phyloP scores from a whole-genome alignment of 2,113 vertebrate species.

The Scortum barcoo region DNA sequence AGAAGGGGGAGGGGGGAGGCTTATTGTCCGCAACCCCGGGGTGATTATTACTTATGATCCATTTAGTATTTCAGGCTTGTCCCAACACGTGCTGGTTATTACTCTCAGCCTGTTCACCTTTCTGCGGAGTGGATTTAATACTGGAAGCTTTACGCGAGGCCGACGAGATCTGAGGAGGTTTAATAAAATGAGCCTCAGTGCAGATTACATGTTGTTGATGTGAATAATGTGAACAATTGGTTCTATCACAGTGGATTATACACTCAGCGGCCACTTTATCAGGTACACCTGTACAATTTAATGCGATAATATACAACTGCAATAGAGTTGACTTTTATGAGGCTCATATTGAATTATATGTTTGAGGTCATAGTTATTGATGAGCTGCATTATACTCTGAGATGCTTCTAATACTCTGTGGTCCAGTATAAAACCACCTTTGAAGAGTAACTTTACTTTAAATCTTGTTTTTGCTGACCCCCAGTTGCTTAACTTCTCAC shows the following conservation, averaged over 20 bases:
- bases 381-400: background rate
- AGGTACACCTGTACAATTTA: background rate
- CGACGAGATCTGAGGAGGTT: background rate
- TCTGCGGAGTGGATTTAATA: background rate
- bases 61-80: slow-evolving; percentile 71
- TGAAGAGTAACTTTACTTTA: no score
- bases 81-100: slow-evolving; percentile 55
- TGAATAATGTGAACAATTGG: background rate
- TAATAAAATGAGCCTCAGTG: background rate
- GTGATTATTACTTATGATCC: slow-evolving; percentile 81
- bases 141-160: background rate
- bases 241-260: background rate
- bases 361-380: background rate
- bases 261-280: background rate
- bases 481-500: no score
- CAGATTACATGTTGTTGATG: background rate
- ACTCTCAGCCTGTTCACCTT: slow-evolving; percentile 49
- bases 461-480: no score
- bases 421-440: background rate
- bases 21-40: slow-evolving; percentile 79
- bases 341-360: background rate
- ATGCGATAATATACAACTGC: background rate
- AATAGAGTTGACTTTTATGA: background rate
- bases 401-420: background rate
- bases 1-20: slow-evolving; percentile 11